These are phyloP conservation scores for Diloba caeruleocephala DNA, from an alignment of 2,888 invertebrate genomes.

Conservation along the genomic window DNA sequence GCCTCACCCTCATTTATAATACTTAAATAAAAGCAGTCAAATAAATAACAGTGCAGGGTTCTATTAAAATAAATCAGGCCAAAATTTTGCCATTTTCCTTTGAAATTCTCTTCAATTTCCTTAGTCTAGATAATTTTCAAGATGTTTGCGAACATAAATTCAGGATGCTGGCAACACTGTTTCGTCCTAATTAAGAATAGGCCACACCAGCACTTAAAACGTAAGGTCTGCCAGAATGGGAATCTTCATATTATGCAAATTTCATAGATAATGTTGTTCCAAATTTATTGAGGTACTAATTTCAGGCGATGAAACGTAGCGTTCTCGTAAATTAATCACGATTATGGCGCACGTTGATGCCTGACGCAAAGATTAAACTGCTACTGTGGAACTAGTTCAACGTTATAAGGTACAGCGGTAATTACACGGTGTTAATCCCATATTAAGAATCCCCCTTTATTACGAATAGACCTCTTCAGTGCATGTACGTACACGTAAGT, in stretches of 20 bases:
- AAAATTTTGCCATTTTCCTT: slow-evolving; percentile 21
- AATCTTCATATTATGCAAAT: slow-evolving; percentile 69
- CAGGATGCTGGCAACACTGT: slow-evolving; percentile 30
- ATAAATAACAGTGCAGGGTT: slow-evolving; percentile 25
- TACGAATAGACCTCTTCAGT: slow-evolving; percentile 27
- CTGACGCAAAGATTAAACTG: slow-evolving; percentile 5
- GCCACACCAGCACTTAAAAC: slow-evolving; percentile 54
- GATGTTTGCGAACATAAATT: slow-evolving; percentile 45
- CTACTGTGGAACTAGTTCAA: slow-evolving; percentile 12
- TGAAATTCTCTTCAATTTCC: slow-evolving; percentile 28
- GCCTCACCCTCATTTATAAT: slow-evolving; percentile 33
- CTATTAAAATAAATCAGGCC: slow-evolving; percentile 34
- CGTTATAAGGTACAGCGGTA: slow-evolving; percentile 16
- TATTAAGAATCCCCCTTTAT: slow-evolving; percentile 21
- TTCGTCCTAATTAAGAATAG: slow-evolving; percentile 65
- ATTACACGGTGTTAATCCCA: slow-evolving; percentile 39
- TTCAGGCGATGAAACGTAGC: slow-evolving; percentile 42
- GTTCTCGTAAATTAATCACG: slow-evolving; percentile 44
- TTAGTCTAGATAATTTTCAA: slow-evolving; percentile 29
- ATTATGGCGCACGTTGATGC: slow-evolving; percentile 23
- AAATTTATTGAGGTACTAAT: slow-evolving; percentile 62
- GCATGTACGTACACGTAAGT: too few species aligned
- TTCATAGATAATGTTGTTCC: slow-evolving; percentile 58
- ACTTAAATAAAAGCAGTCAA: slow-evolving; percentile 35
- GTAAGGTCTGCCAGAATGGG: slow-evolving; percentile 58